Base-by-base conservation (phyloP, 2,797 vertebrate genomes). In the Paratrypauchen microcephalus region DNA sequence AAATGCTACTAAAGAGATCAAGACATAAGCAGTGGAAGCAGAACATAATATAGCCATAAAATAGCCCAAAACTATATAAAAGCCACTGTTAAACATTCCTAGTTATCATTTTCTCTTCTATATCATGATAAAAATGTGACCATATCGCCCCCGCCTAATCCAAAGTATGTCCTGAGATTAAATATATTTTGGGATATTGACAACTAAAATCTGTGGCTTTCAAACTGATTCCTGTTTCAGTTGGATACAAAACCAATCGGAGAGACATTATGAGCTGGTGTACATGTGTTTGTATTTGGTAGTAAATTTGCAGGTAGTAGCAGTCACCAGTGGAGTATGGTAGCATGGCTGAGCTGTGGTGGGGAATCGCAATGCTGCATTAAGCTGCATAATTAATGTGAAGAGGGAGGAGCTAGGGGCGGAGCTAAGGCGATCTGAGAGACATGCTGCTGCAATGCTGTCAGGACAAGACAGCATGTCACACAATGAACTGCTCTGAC, bases 311-410 rank as follows among this genome's bases (percentile, higher is more conserved):
- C 69, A 66, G 74, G 71, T 84, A 82, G 79, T 70, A 63, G 76
- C 80, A 82, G 82, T 54, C 66, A 68, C 73, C 75, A 1, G 76
- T 41, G 24, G 77, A 73, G 80, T 71, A 77, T 86, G 83, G 84
- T 85, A 81, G 87, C 82, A 88, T 87, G 84, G 82, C 80, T 87
- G 88, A 90, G 87, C 88, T 91, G 90, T 91, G 91, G 90, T 75
- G 77, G 77, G 84, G 87, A 84, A 79, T 90, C 82, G 57, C 90
- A 93, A 89, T 94, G 91, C 92, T 94, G 93, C 93, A 94, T 92
- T 93, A 91, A 92, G 92, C 91, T 94, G 92, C 92, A 94, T 93
- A 94, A 94, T 94, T 93, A 92, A 94, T 93, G 89, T 88, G 68
- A 74, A 84, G 87, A 78, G 87, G 92, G 91, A 68, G 91, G 92